Base-by-base conservation (phyloP, 2,113 vertebrate genomes). In the Megaleporinus macrocephalus region DNA sequence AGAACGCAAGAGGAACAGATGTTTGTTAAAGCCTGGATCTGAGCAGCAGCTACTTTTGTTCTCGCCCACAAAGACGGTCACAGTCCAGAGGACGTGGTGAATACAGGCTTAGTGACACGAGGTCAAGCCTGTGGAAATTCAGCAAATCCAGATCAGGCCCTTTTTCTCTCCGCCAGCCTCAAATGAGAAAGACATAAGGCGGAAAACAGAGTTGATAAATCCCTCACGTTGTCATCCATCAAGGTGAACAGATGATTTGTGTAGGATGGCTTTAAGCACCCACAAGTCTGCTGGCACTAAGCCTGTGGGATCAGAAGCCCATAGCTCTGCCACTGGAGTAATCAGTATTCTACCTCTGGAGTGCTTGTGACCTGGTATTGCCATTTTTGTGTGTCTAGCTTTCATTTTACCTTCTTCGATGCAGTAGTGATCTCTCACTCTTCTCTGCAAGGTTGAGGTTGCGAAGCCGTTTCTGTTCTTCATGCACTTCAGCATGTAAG, bases 31-130 rank as follows among this genome's bases (percentile, higher is more conserved):
- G 29, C 62, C 53, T 59, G 10, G 26, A 59, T 27, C 36, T 49
- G 41, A 9, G 61, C 20, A 24, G 14, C 0, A 20, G 62, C 70
- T 68, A 27, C 27, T 75, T 79, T 61, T 69, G 20, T 74, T 83
- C 66, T 65, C 5, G 12, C 66, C 27, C 18, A 83, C 49, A 68
- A 74, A 74, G 49, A 12, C 47, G 0, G 27, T 61, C 76, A 69
- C 61, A 36, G 41, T 74, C 33, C 76, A 83, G 70, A 78, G 81
- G 61, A 53, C 49, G 1, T 20, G 55, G 26, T 79, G 49, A 74
- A 66, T 59, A 33, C 61, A 53, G 44, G 81, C n/a, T 77, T 15
- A 24, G 26, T 26, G 26, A 57, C 51, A 30, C 36, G 24, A 29
- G 22, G 22, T 13, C 77, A 55, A 27, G 11, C 36, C 13, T 55